Evolutionary conservation across 2,888 invertebrate species (phyloP).

Genomic region (Lissonota sp.): DNA sequence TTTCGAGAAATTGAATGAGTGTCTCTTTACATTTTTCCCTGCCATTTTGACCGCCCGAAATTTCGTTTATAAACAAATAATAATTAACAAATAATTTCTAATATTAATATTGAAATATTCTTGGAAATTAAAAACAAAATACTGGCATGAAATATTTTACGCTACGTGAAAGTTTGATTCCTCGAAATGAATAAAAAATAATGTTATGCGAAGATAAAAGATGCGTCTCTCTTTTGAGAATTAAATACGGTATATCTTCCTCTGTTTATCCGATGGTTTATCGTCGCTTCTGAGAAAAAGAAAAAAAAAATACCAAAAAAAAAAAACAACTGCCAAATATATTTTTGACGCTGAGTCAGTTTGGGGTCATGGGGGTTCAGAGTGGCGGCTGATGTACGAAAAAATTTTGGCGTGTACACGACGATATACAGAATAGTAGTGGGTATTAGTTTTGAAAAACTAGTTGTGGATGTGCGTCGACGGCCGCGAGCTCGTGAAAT

Average conservation of each 20-base stretch:
- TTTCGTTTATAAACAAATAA: too few species aligned
- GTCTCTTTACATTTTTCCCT: too few species aligned
- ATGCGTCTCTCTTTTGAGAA: neutral
- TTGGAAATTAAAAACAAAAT: too few species aligned
- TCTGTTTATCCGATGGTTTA: constrained; percentile 43
- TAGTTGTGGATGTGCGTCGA: neutral
- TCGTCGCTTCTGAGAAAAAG: constrained; percentile 27
- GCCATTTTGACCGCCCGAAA: too few species aligned
- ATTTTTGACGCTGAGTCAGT: constrained; percentile 58
- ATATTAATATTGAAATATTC: too few species aligned
- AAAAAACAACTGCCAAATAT: constrained; percentile 5
- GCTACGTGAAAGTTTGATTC: neutral
- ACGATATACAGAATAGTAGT: constrained; percentile 27
- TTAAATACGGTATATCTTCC: constrained; percentile 21
- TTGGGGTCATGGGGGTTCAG: constrained; percentile 57
- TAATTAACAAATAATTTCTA: too few species aligned
- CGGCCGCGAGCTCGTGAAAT: constrained; percentile 55
- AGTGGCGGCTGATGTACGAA: constrained; percentile 31
- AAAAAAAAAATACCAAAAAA: constrained; percentile 5
- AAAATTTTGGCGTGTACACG: neutral
- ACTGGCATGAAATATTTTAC: too few species aligned
- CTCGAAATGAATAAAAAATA: constrained; percentile 11
- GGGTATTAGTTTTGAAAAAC: constrained; percentile 37
- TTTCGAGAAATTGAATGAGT: too few species aligned
- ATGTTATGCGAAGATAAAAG: constrained; percentile 33